These are phyloP conservation scores for Nyctibius bracteatus DNA, from an alignment of 2,113 vertebrate genomes.

Conservation along the genomic window DNA sequence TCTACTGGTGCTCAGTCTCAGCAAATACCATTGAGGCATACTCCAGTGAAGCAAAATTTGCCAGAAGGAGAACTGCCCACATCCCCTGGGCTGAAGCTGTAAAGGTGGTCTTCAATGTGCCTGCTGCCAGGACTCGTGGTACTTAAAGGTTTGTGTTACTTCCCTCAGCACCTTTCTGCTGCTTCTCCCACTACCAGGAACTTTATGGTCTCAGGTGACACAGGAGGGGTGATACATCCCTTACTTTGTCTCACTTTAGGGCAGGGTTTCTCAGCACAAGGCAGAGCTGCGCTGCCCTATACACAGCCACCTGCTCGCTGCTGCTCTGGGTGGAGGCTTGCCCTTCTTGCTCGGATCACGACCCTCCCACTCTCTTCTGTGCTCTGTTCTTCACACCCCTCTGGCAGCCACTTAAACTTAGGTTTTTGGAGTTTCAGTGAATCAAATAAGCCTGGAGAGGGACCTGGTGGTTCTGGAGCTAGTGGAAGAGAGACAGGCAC, in stretches of 20 bases:
- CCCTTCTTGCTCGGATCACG: rapidly evolving
- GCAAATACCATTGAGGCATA: neutral
- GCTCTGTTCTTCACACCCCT: neutral
- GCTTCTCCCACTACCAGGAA: neutral
- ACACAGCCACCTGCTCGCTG: rapidly evolving
- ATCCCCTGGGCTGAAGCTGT: neutral
- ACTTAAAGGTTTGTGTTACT: neutral
- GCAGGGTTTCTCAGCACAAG: neutral
- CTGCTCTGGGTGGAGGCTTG: neutral
- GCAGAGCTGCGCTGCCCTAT: neutral
- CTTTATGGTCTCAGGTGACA: neutral
- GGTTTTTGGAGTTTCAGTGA: neutral
- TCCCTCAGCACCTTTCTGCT: neutral
- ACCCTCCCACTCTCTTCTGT: neutral
- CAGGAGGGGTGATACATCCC: neutral
- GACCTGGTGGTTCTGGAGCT: neutral
- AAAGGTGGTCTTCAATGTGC: neutral
- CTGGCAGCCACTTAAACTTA: neutral
- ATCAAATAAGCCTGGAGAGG: neutral
- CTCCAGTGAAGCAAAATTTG: neutral
- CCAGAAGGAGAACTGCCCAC: neutral
- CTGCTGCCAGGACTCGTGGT: neutral
- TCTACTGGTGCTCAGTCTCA: neutral
- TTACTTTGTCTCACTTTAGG: neutral
- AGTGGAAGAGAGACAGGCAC: neutral